These are phyloP conservation scores for Pseudolycoriella hygida DNA, from an alignment of 2,888 invertebrate genomes.

Conservation along the genomic window DNA sequence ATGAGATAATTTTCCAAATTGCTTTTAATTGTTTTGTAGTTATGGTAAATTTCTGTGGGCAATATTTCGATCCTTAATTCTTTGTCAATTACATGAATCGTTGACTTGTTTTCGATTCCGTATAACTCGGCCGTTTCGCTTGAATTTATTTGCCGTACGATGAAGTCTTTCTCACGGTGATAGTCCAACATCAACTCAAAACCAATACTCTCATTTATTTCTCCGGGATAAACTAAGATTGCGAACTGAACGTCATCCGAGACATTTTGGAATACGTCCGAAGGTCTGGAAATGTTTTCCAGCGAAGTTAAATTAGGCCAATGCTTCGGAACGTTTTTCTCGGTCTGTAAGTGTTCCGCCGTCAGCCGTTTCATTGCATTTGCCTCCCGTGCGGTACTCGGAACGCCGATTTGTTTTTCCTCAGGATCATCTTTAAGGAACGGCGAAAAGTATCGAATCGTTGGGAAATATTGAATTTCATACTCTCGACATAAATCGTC, in stretches of 20 bases:
- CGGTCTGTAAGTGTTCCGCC: slow-evolving; percentile 32
- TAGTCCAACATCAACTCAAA: slow-evolving; percentile 50
- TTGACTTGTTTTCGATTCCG: not conserved
- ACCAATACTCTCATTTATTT: slow-evolving; percentile 35
- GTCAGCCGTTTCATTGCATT: slow-evolving; percentile 19
- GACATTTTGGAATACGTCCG: slow-evolving; percentile 34
- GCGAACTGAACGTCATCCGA: slow-evolving; percentile 34
- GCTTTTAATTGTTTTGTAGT: not conserved
- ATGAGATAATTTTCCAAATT: not conserved
- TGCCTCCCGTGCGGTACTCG: too few relatives aligned
- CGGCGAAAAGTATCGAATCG: slow-evolving; percentile 61
- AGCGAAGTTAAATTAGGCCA: slow-evolving; percentile 50
- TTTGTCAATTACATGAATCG: not conserved
- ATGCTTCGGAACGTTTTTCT: slow-evolving; percentile 33
- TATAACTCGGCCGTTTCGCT: slow-evolving; percentile 14
- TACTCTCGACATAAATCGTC: slow-evolving; percentile 71
- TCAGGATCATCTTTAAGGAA: slow-evolving; percentile 28
- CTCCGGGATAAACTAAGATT: slow-evolving; percentile 41
- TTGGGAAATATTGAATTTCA: slow-evolving; percentile 79
- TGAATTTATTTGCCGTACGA: slow-evolving; percentile 35
- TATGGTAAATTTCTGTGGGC: not conserved
- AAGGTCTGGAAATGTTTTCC: slow-evolving; percentile 28
- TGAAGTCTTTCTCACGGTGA: slow-evolving; percentile 35
- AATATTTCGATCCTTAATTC: not conserved
- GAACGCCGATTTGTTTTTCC: too few relatives aligned